These are phyloP conservation scores for Brachypalpus laphriformis DNA, from an alignment of 2,888 invertebrate genomes.

Conservation along the genomic window DNA sequence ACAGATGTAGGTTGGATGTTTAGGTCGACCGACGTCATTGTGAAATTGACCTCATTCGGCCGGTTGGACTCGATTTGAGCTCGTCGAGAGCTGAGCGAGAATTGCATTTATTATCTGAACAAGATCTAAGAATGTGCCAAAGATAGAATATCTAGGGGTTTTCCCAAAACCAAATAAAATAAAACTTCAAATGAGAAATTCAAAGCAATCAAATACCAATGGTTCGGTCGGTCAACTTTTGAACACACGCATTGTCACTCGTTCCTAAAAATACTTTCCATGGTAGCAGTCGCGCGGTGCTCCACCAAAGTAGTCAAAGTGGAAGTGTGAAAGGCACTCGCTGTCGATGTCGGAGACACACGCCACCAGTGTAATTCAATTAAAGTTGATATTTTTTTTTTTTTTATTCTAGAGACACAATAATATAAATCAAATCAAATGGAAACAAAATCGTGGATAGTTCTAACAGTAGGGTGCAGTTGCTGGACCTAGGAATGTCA, in stretches of 20 bases:
- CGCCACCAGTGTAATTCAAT: constrained; percentile 5
- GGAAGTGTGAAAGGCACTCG: neutral
- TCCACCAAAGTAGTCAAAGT: neutral
- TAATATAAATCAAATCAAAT: constrained; percentile 1
- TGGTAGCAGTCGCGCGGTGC: neutral
- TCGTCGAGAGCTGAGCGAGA: neutral
- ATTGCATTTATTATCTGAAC: neutral
- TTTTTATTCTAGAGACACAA: neutral
- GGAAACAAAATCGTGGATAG: neutral
- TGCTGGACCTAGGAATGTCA: neutral
- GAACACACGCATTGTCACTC: neutral
- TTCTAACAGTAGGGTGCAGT: neutral
- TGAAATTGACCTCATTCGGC: constrained; percentile 44
- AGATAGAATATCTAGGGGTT: neutral
- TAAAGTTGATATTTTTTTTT: neutral
- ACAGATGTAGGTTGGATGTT: constrained; percentile 47
- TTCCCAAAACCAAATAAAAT: neutral
- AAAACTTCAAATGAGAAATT: neutral
- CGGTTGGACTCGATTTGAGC: constrained; percentile 25
- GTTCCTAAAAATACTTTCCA: constrained; percentile 25
- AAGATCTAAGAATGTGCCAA: neutral
- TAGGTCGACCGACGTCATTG: constrained; percentile 22
- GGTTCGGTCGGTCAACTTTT: constrained; percentile 19
- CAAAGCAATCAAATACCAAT: neutral
- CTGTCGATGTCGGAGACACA: neutral